Evolutionary conservation across 2,113 vertebrate genomes (phyloP), one percentile per base, ranked within the genome.

Genomic region (Leptodactylus fuscus): DNA sequence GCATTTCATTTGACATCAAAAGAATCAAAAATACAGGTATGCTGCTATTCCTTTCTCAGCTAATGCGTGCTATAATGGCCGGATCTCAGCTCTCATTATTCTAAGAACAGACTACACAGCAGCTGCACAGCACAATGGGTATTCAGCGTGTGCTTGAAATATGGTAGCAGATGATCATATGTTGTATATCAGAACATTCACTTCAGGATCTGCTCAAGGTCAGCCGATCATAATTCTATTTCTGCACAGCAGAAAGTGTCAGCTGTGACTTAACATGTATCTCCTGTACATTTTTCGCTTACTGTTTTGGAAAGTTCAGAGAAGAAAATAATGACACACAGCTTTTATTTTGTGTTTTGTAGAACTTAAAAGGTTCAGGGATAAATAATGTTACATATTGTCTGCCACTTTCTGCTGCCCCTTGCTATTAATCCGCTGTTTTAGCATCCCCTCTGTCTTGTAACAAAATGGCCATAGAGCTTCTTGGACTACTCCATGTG

Each of bases 181-280:
- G 70, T 60, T 83, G 69, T 83, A 83, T 83, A 83, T 74, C 69
- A 73, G 29, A 55, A 55, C 20, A 83, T 73, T 58, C 81, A 83
- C 27, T 83, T 83, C 81, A 73, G 65, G 32, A 74, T 83, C 69
- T 74, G 67, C 69, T 73, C 81, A 73, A 83, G 81, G 81, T 83
- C 81, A 83, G 69, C 32, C 67, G 49, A 41, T 82, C 80, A 70
- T 83, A 74, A 83, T 83, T 83, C 36, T 83, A 60, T 73, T 83
- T 83, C 44, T 83, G 81, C 48, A 27, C 48, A 53, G 49, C 8
- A 55, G 49, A 83, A 70, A 38, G 46, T 82, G 67, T 81, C 80
- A 81, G 62, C 62, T 69, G 34, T 69, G 65, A 70, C 80, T 46
- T 46, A 67, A 38, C 65, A 36, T 32, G 65, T 34, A 81, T 53